Conservation (phyloP, 1,140 invertebrate species). For the Aphis craccivora region DNA sequence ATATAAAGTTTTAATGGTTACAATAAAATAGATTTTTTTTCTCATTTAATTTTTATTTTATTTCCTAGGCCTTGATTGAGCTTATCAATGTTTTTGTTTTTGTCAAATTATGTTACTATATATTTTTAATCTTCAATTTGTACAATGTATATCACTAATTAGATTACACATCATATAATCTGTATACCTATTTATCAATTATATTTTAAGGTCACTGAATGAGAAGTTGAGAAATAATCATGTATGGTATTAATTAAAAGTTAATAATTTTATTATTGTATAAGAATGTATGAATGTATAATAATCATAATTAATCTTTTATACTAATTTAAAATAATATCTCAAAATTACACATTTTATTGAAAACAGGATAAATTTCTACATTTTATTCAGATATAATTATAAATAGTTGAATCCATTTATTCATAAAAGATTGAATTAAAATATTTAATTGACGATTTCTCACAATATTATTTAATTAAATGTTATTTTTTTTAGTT, state of each 20-base stretch:
- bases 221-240: not conserved
- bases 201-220: constrained; percentile 13
- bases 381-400: not conserved
- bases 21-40: not conserved
- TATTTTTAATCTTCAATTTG: not conserved
- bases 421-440: too few species aligned
- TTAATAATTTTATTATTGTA: not conserved
- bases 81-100: not conserved
- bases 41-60: not conserved
- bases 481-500: too few species aligned
- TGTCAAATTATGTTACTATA: not conserved
- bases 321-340: not conserved
- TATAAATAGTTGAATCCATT: not conserved
- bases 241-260: not conserved
- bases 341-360: not conserved
- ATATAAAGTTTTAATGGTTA: not conserved
- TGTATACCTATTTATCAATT: not conserved
- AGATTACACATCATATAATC: not conserved
- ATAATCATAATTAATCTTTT: not conserved
- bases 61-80: too few species aligned
- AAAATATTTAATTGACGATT: too few species aligned
- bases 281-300: not conserved
- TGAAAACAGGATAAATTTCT: not conserved
- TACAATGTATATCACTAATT: not conserved
- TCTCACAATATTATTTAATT: too few species aligned